These are phyloP conservation scores for Oncorhynchus nerka DNA, from an alignment of 2,113 vertebrate genomes.

Conservation along the genomic window DNA sequence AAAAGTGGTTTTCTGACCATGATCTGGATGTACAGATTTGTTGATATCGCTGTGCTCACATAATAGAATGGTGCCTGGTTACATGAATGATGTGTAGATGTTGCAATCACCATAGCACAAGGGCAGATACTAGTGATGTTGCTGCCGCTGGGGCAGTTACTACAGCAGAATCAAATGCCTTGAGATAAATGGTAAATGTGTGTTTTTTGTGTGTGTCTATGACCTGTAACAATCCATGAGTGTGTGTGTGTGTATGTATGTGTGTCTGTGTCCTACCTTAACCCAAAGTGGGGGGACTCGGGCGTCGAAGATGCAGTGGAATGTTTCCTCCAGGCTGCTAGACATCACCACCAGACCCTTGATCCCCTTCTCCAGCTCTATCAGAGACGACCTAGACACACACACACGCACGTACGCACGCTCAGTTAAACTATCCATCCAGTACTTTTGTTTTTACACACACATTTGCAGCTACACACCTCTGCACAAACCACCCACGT, in stretches of 20 bases:
- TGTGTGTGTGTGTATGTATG: slow-evolving; percentile 13
- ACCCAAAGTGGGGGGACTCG: slow-evolving; percentile 84
- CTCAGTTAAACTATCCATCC: background rate
- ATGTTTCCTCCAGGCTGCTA: slow-evolving; percentile 84
- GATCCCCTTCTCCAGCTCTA: slow-evolving; percentile 83
- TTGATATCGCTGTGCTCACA: too few species aligned
- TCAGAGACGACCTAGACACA: slow-evolving; percentile 73
- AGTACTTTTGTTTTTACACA: background rate
- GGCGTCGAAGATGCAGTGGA: slow-evolving; percentile 82
- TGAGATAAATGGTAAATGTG: too few species aligned
- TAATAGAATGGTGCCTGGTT: too few species aligned
- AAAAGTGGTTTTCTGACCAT: too few species aligned
- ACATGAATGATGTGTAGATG: too few species aligned
- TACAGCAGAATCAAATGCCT: too few species aligned
- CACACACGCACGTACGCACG: background rate
- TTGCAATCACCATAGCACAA: too few species aligned
- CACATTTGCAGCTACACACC: background rate
- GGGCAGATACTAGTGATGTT: too few species aligned
- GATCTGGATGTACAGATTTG: too few species aligned
- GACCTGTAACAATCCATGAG: background rate
- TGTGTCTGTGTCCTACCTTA: slow-evolving; percentile 70
- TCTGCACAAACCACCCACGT: background rate
- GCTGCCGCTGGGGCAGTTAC: too few species aligned
- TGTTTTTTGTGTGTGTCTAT: too few species aligned
- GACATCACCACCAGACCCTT: slow-evolving; percentile 89